Conservation (phyloP, 2,888 invertebrate species). For the Pristionchus maxplancki region DNA sequence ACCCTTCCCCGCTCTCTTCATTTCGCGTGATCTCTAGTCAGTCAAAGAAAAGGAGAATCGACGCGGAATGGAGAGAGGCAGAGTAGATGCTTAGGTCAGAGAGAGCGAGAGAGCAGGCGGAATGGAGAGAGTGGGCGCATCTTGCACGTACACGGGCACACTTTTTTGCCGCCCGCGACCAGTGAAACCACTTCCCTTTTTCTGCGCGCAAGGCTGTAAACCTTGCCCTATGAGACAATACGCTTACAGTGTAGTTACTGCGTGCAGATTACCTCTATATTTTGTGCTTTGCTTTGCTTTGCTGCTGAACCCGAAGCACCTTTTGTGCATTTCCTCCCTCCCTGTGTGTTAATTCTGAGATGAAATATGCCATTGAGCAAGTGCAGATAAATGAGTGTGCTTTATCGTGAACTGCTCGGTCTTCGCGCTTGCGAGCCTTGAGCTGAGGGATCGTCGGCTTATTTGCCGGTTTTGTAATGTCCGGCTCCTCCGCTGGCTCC, state of each 20-base stretch:
- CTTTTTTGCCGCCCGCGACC: not conserved
- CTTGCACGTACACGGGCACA: not conserved
- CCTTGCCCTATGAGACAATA: no score
- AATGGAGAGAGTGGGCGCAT: not conserved
- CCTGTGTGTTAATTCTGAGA: no score
- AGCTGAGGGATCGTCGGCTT: not conserved
- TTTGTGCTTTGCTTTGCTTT: no score
- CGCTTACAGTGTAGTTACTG: not conserved
- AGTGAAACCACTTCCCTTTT: slow-evolving; percentile 13
- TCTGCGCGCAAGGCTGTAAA: not conserved
- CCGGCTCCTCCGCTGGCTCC: not conserved
- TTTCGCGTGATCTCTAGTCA: not conserved
- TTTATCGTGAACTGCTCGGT: not conserved
- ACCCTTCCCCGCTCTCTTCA: not conserved
- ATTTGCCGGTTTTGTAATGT: slow-evolving; percentile 35
- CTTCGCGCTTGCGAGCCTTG: not conserved
- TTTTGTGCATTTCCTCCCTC: no score
- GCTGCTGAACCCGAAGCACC: no score
- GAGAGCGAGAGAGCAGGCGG: not conserved
- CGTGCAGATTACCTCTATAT: not conserved
- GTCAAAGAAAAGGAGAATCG: not conserved
- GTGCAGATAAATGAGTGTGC: not conserved
- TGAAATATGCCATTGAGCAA: no score
- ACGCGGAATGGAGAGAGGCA: not conserved
- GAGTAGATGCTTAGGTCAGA: not conserved